A percentile compares a stretch with the other conserved stretches of the same genome.
phyloP scores from a whole-genome alignment of 2,888 invertebrate species.

The Tyria jacobaeae region DNA sequence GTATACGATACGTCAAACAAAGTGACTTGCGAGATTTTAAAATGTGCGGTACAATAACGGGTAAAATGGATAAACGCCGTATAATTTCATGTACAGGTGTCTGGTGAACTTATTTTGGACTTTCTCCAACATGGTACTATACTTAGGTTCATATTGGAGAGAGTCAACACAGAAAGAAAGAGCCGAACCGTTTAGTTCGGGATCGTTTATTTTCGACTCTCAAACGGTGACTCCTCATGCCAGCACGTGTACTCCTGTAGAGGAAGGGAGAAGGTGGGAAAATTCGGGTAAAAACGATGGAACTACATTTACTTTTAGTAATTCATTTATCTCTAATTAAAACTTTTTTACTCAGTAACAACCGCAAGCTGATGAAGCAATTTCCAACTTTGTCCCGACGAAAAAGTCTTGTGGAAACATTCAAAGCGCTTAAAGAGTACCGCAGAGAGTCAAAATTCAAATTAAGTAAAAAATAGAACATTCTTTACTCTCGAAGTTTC shows the following conservation, averaged over 20 bases:
- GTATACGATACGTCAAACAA: too few relatives aligned
- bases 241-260: too few relatives aligned
- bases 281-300: too few relatives aligned
- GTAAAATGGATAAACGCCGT: not conserved
- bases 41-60: not conserved
- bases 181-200: too few relatives aligned
- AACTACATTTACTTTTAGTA: not conserved
- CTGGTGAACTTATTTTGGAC: not conserved
- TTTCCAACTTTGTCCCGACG: conserved; percentile 25
- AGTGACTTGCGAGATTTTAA: too few relatives aligned
- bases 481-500: conserved; percentile 11
- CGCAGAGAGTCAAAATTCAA: conserved; percentile 29
- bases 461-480: conserved; percentile 22
- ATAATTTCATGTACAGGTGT: not conserved
- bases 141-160: too few relatives aligned
- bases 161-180: too few relatives aligned
- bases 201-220: too few relatives aligned
- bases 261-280: too few relatives aligned
- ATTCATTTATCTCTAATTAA: conserved; percentile 19
- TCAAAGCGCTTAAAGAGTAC: conserved; percentile 26
- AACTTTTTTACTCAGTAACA: conserved; percentile 31
- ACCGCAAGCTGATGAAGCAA: conserved; percentile 25
- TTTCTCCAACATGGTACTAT: too few relatives aligned
- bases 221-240: too few relatives aligned
- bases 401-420: conserved; percentile 29